Evolutionary conservation across 2,797 vertebrate species (phyloP).

Genomic region (Ctenochaetus hawaiiensis): DNA sequence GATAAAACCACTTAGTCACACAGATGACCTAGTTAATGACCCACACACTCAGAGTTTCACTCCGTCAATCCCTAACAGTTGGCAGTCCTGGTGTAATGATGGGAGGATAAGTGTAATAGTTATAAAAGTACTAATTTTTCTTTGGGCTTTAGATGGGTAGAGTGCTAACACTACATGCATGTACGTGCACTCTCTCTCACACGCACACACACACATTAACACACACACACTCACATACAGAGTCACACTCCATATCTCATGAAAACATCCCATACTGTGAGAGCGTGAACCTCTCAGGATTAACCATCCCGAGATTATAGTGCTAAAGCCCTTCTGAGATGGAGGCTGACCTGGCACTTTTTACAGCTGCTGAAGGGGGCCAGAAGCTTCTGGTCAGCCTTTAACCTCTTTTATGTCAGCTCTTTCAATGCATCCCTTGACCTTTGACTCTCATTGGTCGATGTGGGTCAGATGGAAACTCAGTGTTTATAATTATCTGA

Average conservation of each 20-base stretch:
- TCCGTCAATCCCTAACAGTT: slow-evolving; percentile 22
- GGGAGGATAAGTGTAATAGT: slow-evolving; percentile 45
- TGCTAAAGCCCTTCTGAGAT: slow-evolving; percentile 57
- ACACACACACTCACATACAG: slow-evolving; percentile 4
- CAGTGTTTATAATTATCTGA: neutral
- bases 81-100: slow-evolving; percentile 36
- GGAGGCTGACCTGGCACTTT: slow-evolving; percentile 67
- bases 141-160: slow-evolving; percentile 25
- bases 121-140: slow-evolving; percentile 45
- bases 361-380: slow-evolving; percentile 30
- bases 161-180: slow-evolving; percentile 26
- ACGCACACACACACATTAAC: slow-evolving; percentile 15
- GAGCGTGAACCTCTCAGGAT: slow-evolving; percentile 54
- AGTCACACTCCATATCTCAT: slow-evolving; percentile 40
- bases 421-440: slow-evolving; percentile 21
- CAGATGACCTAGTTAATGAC: slow-evolving; percentile 44
- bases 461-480: slow-evolving; percentile 1
- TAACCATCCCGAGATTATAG: slow-evolving; percentile 64
- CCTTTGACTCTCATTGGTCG: slow-evolving; percentile 31
- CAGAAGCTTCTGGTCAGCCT: slow-evolving; percentile 29
- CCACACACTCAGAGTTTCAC: neutral
- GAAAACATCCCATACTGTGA: slow-evolving; percentile 54
- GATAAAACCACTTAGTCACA: slow-evolving; percentile 21
- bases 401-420: slow-evolving; percentile 35
- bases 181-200: neutral